phyloP scores from a whole-genome alignment of 2,113 vertebrate genomes.

The Ploceus nigricollis region DNA sequence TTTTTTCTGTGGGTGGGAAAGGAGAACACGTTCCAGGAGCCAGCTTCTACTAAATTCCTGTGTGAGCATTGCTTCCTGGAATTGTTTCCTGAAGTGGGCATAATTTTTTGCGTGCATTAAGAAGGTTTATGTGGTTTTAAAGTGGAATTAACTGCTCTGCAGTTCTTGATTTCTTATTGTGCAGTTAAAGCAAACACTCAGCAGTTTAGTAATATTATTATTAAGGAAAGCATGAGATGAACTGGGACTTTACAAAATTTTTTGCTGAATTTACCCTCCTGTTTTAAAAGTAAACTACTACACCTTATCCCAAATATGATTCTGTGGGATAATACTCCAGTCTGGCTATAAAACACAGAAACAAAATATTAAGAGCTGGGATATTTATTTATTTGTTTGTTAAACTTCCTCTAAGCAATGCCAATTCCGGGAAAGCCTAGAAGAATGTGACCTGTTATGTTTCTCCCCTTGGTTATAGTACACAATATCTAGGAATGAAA shows the following conservation, averaged over 20 bases:
- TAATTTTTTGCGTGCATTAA: not conserved
- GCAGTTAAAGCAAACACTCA: not conserved
- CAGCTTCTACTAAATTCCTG: not conserved
- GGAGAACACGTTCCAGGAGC: not conserved
- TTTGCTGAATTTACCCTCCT: not conserved
- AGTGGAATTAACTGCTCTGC: not conserved
- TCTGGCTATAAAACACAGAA: not conserved
- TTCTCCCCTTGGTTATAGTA: not conserved
- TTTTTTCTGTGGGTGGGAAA: not conserved
- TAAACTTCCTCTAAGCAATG: not conserved
- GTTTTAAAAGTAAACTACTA: not conserved
- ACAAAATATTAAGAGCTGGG: not conserved
- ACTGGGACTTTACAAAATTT: not conserved
- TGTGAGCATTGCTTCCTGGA: not conserved
- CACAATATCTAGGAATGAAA: not conserved
- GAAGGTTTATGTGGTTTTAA: not conserved
- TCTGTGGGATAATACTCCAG: not conserved
- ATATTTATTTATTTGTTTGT: not conserved
- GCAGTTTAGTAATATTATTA: not conserved
- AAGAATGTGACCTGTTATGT: not conserved
- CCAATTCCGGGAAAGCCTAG: not conserved
- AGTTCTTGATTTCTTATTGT: not conserved
- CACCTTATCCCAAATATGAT: not conserved
- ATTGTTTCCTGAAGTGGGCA: not conserved
- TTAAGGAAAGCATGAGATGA: not conserved